A percentile compares a stretch with the other conserved stretches of the same genome.
Evolutionary conservation across 2,888 invertebrate species (phyloP).

Genomic region (Clivina fossor): DNA sequence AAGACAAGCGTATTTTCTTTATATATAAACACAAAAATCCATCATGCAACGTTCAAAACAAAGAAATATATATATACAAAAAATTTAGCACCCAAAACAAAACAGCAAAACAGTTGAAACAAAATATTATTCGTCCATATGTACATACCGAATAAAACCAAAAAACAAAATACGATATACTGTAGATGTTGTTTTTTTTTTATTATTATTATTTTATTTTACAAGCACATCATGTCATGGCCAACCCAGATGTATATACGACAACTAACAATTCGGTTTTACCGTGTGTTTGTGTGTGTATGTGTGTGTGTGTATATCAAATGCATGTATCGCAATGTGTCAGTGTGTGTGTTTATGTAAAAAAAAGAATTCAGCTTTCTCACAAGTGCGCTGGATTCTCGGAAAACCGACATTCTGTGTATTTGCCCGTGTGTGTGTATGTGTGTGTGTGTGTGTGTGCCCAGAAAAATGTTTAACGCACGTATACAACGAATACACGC

Average conservation of each 20-base stretch:
- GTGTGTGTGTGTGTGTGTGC: no score
- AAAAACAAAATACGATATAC: no score
- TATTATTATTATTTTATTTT: slow-evolving; percentile 9
- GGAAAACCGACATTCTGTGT: slow-evolving; percentile 52
- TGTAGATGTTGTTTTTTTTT: no score
- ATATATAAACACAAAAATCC: no score
- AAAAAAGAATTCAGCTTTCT: slow-evolving; percentile 52
- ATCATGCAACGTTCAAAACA: no score
- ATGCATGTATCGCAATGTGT: slow-evolving; percentile 4
- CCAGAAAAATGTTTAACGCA: slow-evolving; percentile 54
- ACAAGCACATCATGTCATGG: slow-evolving; percentile 22
- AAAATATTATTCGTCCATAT: no score
- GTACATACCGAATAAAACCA: no score
- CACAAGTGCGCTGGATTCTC: slow-evolving; percentile 53
- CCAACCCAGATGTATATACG: slow-evolving; percentile 20
- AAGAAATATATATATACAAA: no score
- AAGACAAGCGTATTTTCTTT: no score
- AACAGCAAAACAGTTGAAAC: no score
- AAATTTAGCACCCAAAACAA: no score
- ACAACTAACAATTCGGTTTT: slow-evolving; percentile 4
- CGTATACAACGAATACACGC: slow-evolving; percentile 50
- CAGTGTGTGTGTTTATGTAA: slow-evolving; percentile 29
- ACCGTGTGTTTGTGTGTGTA: slow-evolving; percentile 11
- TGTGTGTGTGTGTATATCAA: slow-evolving; percentile 9
- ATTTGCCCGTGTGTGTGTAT: no score